Conservation (phyloP, 2,888 invertebrate species). For the Eumerus sabulonum region DNA sequence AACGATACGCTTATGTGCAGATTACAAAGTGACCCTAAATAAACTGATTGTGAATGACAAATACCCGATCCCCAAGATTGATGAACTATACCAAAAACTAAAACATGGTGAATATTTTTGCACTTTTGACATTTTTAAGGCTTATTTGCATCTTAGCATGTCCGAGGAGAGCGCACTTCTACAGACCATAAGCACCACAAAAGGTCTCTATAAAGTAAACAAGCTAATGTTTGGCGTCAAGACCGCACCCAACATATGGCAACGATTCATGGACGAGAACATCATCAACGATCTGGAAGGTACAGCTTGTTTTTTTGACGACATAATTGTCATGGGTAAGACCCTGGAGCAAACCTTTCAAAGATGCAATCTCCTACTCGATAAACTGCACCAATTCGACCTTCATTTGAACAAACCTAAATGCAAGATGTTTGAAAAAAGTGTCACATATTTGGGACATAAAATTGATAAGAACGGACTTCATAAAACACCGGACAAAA, state of each 20-base stretch:
- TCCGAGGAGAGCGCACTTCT: too few species aligned
- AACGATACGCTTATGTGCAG: too few species aligned
- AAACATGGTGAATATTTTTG: too few species aligned
- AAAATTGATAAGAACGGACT: slow-evolving; percentile 70
- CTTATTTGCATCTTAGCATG: slow-evolving; percentile 19
- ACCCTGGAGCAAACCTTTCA: too few species aligned
- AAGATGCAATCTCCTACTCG: too few species aligned
- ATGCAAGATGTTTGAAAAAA: not conserved
- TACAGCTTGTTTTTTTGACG: slow-evolving; percentile 30
- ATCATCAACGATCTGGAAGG: slow-evolving; percentile 8
- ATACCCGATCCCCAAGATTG: too few species aligned
- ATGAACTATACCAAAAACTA: too few species aligned
- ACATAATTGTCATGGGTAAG: slow-evolving; percentile 13
- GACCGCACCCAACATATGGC: slow-evolving; percentile 28
- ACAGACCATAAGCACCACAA: too few species aligned
- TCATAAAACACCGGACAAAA: too few species aligned
- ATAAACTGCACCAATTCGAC: slow-evolving; percentile 1
- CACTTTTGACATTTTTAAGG: slow-evolving; percentile 22
- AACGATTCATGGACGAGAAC: slow-evolving; percentile 30
- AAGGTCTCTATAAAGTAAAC: too few species aligned
- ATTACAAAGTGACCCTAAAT: not conserved
- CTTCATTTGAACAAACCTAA: slow-evolving; percentile 25
- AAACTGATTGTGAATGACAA: slow-evolving; percentile 14
- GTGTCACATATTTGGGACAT: too few species aligned
- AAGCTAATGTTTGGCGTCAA: too few species aligned